Conservation (phyloP, 1,140 invertebrate genomes). For the Zaprionus lachaisei region DNA sequence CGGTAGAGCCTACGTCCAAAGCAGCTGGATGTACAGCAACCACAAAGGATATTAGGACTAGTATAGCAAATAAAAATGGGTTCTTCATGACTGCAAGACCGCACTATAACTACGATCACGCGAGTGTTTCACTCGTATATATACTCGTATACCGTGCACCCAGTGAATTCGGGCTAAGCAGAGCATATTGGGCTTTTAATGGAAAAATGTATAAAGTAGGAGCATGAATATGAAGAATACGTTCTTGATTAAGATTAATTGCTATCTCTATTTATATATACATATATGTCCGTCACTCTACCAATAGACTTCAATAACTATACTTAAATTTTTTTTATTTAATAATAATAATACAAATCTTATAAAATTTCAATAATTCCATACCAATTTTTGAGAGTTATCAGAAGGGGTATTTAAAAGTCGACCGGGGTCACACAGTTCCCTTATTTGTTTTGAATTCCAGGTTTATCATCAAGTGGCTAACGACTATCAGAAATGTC, state of each 20-base stretch:
- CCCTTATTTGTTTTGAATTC: neutral
- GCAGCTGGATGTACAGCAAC: slow-evolving; percentile 18
- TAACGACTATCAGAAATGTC: slow-evolving; percentile 11
- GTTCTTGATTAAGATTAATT: neutral
- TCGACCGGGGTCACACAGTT: neutral
- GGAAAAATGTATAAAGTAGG: neutral
- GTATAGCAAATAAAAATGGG: neutral
- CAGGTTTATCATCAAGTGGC: slow-evolving; percentile 29
- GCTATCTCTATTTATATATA: too few species aligned
- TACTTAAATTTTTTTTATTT: too few species aligned
- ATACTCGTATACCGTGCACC: neutral
- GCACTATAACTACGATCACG: slow-evolving; percentile 5
- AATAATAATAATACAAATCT: too few species aligned
- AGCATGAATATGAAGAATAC: neutral
- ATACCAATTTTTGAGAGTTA: too few species aligned
- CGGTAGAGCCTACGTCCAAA: slow-evolving; percentile 11
- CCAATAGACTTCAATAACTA: too few species aligned
- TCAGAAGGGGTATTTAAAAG: neutral
- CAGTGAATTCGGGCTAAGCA: neutral
- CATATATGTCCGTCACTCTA: too few species aligned
- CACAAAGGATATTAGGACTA: slow-evolving; percentile 11
- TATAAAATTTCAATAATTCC: too few species aligned
- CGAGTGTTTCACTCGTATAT: neutral
- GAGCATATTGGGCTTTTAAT: neutral
- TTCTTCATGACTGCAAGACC: slow-evolving; percentile 31